phyloP scores from a whole-genome alignment of 2,888 invertebrate species.

The Limnephilus lunatus region DNA sequence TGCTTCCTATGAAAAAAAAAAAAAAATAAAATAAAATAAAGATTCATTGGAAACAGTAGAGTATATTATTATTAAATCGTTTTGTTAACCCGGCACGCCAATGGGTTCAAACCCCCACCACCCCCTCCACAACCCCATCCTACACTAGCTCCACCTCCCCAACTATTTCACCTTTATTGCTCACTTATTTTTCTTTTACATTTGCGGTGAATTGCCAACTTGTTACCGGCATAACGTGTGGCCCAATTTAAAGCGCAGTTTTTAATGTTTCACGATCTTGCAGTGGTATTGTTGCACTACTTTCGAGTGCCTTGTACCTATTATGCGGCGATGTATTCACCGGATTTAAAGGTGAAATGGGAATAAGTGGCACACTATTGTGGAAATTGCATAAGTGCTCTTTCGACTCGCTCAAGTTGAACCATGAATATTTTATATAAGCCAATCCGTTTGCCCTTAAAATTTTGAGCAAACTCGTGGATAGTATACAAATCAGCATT shows the following conservation, averaged over 20 bases:
- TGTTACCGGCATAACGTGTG: slow-evolving; percentile 49
- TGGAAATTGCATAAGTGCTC: not conserved
- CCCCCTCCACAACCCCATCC: not conserved
- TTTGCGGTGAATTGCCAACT: slow-evolving; percentile 61
- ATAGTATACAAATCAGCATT: too few species aligned
- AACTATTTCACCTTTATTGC: slow-evolving; percentile 62
- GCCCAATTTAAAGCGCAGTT: slow-evolving; percentile 36
- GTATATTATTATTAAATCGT: too few species aligned
- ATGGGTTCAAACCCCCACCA: not conserved
- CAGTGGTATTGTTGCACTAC: slow-evolving; percentile 24
- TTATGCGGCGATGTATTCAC: not conserved
- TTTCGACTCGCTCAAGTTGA: not conserved
- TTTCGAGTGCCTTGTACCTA: not conserved
- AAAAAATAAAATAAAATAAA: too few species aligned
- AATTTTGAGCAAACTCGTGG: too few species aligned
- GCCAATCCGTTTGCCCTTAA: too few species aligned
- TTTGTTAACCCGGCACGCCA: not conserved
- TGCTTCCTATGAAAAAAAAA: too few species aligned
- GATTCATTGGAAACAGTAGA: too few species aligned
- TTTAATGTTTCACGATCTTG: slow-evolving; percentile 33
- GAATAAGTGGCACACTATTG: not conserved
- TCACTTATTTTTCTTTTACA: slow-evolving; percentile 55
- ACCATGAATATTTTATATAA: too few species aligned
- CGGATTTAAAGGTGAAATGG: not conserved
- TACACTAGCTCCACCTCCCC: not conserved